Percentiles rank a stretch among this genome's conserved stretches.
phyloP scores from a whole-genome alignment of 37 sponge, comb jelly and placozoan genomes.

The Hexactinellida sp. region DNA sequence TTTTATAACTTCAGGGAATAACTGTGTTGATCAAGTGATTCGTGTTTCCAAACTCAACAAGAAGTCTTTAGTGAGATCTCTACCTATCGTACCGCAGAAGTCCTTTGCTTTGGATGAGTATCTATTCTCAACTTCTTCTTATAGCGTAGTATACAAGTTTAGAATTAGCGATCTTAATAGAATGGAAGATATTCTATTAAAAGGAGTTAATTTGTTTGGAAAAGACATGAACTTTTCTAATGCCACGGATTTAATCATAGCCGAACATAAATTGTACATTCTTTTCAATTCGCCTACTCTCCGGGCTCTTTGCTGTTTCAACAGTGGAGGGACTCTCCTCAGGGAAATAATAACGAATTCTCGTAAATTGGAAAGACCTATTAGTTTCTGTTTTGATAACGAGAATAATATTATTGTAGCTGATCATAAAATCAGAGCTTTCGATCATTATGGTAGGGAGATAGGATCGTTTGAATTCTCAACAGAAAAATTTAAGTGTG shows the following conservation, averaged over 20 bases:
- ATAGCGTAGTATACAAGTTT: not conserved
- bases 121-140: not conserved
- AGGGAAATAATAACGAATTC: not conserved
- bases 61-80: not conserved
- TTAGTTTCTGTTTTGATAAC: not conserved
- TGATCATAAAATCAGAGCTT: not conserved
- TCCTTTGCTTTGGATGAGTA: not conserved
- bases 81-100: not conserved
- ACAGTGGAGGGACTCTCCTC: not conserved
- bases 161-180: not conserved
- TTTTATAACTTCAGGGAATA: not conserved
- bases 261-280: not conserved
- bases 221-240: not conserved
- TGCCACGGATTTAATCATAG: not conserved
- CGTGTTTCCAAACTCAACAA: not conserved
- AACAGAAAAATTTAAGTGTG: no score
- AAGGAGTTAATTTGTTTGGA: not conserved
- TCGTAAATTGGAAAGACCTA: not conserved
- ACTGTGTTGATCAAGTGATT: not conserved
- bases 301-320: not conserved
- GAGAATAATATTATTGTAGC: not conserved
- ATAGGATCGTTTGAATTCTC: not conserved
- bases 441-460: not conserved
- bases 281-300: not conserved
- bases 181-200: not conserved